phyloP scores from a whole-genome alignment of 2,797 vertebrate species.

The Falco biarmicus region DNA sequence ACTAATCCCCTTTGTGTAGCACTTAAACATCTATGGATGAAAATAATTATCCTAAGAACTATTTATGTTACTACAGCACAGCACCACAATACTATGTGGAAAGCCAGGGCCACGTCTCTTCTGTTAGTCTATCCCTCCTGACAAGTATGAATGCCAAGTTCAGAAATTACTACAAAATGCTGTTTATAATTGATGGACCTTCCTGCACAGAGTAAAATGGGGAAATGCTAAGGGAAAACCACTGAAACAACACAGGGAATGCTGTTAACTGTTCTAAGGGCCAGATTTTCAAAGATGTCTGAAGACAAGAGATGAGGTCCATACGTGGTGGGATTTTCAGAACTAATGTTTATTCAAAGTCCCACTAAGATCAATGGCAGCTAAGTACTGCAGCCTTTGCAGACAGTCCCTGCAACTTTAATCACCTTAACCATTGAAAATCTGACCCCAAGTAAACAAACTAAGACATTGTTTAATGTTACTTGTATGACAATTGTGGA shows the following conservation, averaged over 20 bases:
- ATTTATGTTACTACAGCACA: background rate
- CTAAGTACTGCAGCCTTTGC: background rate
- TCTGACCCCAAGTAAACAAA: constrained; percentile 19
- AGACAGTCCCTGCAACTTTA: background rate
- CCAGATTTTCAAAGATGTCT: background rate
- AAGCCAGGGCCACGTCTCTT: background rate
- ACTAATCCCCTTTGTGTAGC: constrained; percentile 18
- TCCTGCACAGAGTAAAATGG: background rate
- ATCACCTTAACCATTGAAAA: background rate
- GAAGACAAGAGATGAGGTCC: background rate
- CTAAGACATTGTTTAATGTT: background rate
- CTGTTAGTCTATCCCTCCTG: background rate
- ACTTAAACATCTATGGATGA: background rate
- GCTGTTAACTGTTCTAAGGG: background rate
- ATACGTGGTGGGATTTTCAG: background rate
- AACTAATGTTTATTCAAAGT: background rate
- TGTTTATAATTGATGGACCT: background rate
- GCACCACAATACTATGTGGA: background rate
- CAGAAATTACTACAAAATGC: background rate
- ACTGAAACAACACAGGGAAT: background rate
- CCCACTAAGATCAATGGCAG: background rate
- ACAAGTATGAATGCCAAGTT: background rate
- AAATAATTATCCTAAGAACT: constrained; percentile 23
- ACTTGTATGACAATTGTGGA: background rate
- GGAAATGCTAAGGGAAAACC: background rate